Evolutionary conservation across 1,140 invertebrate species (phyloP), one percentile per base, ranked within the genome.

Genomic region (Drosophila dunni): DNA sequence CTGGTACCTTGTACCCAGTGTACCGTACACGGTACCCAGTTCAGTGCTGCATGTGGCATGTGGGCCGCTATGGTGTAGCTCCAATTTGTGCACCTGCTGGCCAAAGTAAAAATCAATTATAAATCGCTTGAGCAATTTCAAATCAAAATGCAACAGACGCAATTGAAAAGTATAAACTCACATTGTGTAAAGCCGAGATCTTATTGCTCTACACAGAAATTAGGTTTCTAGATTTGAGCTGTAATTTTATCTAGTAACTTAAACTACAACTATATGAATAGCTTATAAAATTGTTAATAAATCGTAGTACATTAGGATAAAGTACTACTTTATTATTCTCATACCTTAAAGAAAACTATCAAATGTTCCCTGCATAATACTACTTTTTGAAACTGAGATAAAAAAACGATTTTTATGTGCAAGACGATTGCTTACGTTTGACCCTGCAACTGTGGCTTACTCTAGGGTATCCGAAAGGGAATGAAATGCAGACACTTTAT

Each of bases 1-100:
- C 13, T 50, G 33, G 46, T 24, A 17, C 38, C 38, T 11, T 10
- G 38, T 42, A 42, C 38, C 38, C 38, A 42, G 38, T 29, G 24
- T 29, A 2, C 24, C 24, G 24, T 42, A 29, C 50, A 29, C 53
- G 15, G 48, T 44, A 38, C 48, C 24, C 45, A 42, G 40, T 53
- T 44, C 20, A 50, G 61, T 50, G 64, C 15, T 44, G 63, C 51
- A 56, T 54, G 48, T 42, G 15, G 34, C 20, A 60, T 62, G 60
- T 70, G 67, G 45, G 73, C 50, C 44, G 67, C 53, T 17, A 15
- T 40, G 48, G 50, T 53, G 48, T 64, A 54, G 60, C 78, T 68
- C 66, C 70, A 75, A 75, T 75, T 75, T 51, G 63, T 78, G 70
- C 81, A 85, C 82, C 82, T 85, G 81, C 82, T 86, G 79, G 62